phyloP scores from a whole-genome alignment of 2,797 vertebrate genomes.

The Tokudaia muenninki region DNA sequence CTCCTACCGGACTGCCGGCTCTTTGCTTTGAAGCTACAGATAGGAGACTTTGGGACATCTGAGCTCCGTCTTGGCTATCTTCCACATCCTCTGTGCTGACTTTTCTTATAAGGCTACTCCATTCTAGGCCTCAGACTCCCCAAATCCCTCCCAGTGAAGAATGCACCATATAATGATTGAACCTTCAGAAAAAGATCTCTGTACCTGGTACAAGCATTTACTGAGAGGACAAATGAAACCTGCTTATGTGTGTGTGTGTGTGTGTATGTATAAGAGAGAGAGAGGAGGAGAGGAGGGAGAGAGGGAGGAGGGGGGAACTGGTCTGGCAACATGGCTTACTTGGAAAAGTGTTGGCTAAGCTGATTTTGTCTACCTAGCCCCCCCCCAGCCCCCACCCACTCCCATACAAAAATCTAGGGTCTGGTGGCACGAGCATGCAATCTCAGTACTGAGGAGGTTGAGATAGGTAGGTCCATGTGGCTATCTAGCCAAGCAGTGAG shows the following conservation, averaged over 20 bases:
- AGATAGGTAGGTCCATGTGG: background rate
- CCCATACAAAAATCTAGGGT: background rate
- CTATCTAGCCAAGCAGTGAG: too few relatives aligned
- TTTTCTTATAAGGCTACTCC: background rate
- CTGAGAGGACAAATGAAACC: background rate
- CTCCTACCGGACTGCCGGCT: background rate
- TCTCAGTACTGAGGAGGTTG: background rate
- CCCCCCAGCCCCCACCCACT: too few relatives aligned
- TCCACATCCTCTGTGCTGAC: background rate
- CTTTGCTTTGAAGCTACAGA: slow-evolving; percentile 48
- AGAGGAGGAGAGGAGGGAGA: too few relatives aligned
- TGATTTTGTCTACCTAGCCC: background rate
- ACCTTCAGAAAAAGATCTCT: background rate
- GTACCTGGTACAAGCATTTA: background rate
- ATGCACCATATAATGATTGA: background rate
- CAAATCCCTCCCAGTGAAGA: background rate
- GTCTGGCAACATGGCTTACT: background rate
- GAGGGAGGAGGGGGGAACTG: background rate
- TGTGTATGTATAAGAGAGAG: background rate
- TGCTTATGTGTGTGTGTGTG: background rate
- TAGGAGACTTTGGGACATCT: background rate
- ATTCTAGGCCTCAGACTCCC: background rate
- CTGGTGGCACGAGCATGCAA: background rate
- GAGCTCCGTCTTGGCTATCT: background rate
- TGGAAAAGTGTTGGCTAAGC: background rate